A percentile compares a stretch with the other conserved stretches of the same genome.
Evolutionary conservation across 2,888 invertebrate species (phyloP).

Genomic region (Acleris holmiana): DNA sequence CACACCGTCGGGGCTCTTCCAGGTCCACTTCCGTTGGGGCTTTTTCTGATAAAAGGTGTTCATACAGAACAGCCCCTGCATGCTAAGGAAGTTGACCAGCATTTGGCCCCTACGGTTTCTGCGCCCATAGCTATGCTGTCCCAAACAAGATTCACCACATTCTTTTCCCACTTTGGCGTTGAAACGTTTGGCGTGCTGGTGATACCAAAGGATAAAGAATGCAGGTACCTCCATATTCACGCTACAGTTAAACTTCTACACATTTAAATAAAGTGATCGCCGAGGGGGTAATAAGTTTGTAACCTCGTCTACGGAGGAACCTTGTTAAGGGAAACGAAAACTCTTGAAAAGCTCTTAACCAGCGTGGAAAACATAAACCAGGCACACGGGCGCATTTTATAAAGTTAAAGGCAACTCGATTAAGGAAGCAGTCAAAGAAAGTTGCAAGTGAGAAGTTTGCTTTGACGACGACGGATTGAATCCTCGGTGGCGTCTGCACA

Average conservation of each 20-base stretch:
- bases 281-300: conserved; percentile 40
- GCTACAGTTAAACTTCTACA: conserved; percentile 24
- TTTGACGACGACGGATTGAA: conserved; percentile 60
- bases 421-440: conserved; percentile 71
- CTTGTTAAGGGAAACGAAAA: conserved; percentile 67
- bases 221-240: background rate
- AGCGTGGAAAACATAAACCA: conserved; percentile 73
- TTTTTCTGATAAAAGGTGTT: too few species aligned
- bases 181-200: too few species aligned
- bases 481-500: conserved; percentile 47
- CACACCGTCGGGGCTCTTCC: too few species aligned
- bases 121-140: too few species aligned
- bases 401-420: conserved; percentile 77
- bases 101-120: too few species aligned
- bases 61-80: too few species aligned
- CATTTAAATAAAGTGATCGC: conserved; percentile 39
- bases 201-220: background rate
- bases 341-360: conserved; percentile 73
- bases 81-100: too few species aligned
- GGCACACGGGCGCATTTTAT: conserved; percentile 74
- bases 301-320: conserved; percentile 55
- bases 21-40: too few species aligned
- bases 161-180: too few species aligned
- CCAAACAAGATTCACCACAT: too few species aligned
- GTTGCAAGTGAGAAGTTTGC: conserved; percentile 63